These are phyloP conservation scores for Bombus waltoni DNA, from an alignment of 1,140 invertebrate genomes.

Conservation along the genomic window DNA sequence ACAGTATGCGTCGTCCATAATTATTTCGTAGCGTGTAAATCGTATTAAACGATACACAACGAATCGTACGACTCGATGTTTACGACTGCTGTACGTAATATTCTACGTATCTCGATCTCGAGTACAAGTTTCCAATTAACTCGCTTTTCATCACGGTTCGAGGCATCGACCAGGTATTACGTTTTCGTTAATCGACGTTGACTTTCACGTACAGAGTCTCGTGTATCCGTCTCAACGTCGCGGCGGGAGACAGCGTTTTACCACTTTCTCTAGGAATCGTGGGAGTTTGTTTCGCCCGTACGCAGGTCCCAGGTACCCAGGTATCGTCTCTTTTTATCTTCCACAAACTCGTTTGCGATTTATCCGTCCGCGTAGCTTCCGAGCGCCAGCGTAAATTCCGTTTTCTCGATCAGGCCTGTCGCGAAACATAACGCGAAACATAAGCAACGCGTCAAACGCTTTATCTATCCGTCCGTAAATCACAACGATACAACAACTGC, in stretches of 20 bases:
- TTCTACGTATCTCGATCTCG: not conserved
- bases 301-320: too few relatives aligned
- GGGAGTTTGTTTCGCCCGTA: not conserved
- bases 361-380: too few relatives aligned
- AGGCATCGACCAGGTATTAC: not conserved
- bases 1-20: too few relatives aligned
- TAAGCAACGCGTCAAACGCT: not conserved
- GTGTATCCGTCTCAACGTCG: not conserved
- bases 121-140: not conserved
- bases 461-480: not conserved
- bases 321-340: too few relatives aligned
- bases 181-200: not conserved
- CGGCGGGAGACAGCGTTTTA: not conserved
- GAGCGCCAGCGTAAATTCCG: not conserved
- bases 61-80: not conserved
- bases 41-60: not conserved
- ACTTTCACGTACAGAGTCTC: conserved; percentile 6
- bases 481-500: too few relatives aligned
- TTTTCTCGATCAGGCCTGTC: not conserved
- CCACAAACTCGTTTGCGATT: too few relatives aligned
- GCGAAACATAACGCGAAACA: too few relatives aligned
- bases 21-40: not conserved
- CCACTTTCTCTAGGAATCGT: not conserved
- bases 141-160: not conserved
- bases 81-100: not conserved